Percentiles rank a stretch among this genome's conserved stretches.
phyloP scores from a whole-genome alignment of 2,888 invertebrate genomes.

The Mesorhabditis belari region DNA sequence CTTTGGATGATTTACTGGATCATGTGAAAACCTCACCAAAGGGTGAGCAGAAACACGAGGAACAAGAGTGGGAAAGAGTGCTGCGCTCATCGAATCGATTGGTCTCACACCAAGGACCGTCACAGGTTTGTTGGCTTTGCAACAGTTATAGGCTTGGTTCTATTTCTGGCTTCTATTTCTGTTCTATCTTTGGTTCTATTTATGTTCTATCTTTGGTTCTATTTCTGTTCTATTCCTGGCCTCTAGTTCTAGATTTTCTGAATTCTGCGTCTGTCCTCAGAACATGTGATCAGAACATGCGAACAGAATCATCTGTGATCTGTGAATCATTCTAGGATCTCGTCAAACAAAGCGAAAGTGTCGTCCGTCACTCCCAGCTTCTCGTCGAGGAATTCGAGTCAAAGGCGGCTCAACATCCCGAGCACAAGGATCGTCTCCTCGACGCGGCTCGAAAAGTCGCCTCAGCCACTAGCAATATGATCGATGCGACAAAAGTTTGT shows the following conservation, averaged over 20 bases:
- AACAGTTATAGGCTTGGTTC: no score
- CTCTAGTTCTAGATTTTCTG: neutral
- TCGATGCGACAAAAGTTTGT: conserved; percentile 71
- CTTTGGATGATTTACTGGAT: conserved; percentile 78
- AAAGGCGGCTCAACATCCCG: conserved; percentile 73
- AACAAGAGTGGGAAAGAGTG: conserved; percentile 81
- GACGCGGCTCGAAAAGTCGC: conserved; percentile 88
- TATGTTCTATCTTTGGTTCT: no score
- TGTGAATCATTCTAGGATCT: no score
- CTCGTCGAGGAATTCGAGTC: conserved; percentile 67
- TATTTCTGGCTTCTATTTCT: no score
- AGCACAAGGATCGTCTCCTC: conserved; percentile 77
- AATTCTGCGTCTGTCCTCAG: no score
- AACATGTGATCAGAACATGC: no score
- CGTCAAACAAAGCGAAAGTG: conserved; percentile 54
- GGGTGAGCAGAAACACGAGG: conserved; percentile 56
- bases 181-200: no score
- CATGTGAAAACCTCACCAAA: conserved; percentile 69
- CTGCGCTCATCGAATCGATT: conserved; percentile 80
- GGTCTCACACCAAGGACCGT: conserved; percentile 59
- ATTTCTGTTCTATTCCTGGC: no score
- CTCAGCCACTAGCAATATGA: conserved; percentile 92
- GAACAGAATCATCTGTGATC: no score
- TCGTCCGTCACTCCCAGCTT: conserved; percentile 46
- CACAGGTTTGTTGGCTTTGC: neutral